Evolutionary conservation across 1,140 invertebrate species (phyloP).

Genomic region (Rhyzopertha dominica): DNA sequence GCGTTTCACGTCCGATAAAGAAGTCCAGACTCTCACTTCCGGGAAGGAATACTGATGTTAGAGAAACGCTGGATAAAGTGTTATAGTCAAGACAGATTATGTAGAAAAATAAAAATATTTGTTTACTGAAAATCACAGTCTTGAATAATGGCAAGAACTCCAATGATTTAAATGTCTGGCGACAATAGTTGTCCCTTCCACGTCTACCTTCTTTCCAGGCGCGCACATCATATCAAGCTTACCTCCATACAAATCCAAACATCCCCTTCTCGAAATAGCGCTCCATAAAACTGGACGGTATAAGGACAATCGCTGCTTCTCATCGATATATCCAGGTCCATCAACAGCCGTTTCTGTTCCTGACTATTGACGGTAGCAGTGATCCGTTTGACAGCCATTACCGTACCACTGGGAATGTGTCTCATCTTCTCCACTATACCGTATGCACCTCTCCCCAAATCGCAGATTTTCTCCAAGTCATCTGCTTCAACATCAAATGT

Average conservation of each 20-base stretch:
- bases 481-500: slow-evolving; percentile 89
- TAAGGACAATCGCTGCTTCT: slow-evolving; percentile 91
- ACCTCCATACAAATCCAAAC: slow-evolving; percentile 99
- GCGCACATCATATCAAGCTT: too few relatives aligned
- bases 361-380: slow-evolving; percentile 77
- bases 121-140: too few relatives aligned
- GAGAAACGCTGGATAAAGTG: too few relatives aligned
- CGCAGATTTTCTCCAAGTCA: slow-evolving; percentile 79
- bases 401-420: slow-evolving; percentile 80
- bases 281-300: slow-evolving; percentile 97
- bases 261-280: slow-evolving; percentile 91
- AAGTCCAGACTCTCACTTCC: too few relatives aligned
- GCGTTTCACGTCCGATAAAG: too few relatives aligned
- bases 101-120: too few relatives aligned
- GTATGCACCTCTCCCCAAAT: slow-evolving; percentile 92
- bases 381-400: slow-evolving; percentile 89
- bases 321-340: slow-evolving; percentile 95
- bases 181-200: too few relatives aligned
- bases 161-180: too few relatives aligned
- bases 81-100: too few relatives aligned
- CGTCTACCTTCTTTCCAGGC: too few relatives aligned
- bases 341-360: slow-evolving; percentile 89
- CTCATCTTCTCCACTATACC: slow-evolving; percentile 95
- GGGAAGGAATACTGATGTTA: too few relatives aligned
- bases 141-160: too few relatives aligned